Percentiles rank a stretch among this genome's conserved stretches.
Evolutionary conservation across 2,797 vertebrate genomes (phyloP).

Genomic region (Coregonus sp.): DNA sequence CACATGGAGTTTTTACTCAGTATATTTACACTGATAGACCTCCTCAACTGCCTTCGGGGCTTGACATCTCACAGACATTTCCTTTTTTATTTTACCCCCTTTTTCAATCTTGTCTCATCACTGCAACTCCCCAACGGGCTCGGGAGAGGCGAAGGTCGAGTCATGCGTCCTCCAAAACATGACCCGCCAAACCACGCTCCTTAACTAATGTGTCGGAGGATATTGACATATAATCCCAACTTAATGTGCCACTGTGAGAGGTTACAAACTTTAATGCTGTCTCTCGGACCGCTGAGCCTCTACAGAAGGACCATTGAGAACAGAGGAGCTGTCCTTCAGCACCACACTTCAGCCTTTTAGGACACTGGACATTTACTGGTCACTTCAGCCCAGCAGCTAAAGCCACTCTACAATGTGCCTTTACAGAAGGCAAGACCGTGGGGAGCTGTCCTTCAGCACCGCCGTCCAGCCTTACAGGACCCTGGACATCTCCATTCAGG

Average conservation of each 20-base stretch:
- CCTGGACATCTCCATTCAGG: neutral
- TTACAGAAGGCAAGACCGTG: neutral
- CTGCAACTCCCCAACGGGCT: too few species aligned
- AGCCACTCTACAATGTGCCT: neutral
- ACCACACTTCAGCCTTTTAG: neutral
- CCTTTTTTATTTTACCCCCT: too few species aligned
- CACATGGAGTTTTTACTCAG: neutral
- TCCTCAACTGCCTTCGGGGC: neutral
- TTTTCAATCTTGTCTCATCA: too few species aligned
- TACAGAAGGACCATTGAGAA: neutral
- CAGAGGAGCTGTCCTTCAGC: neutral
- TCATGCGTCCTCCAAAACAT: too few species aligned
- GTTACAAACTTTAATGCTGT: neutral
- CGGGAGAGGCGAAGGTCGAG: too few species aligned
- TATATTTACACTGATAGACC: neutral
- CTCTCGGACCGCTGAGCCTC: neutral
- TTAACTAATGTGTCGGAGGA: neutral
- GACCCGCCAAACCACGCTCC: too few species aligned
- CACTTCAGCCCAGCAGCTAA: neutral
- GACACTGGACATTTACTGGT: neutral
- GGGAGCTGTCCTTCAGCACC: neutral
- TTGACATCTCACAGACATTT: neutral
- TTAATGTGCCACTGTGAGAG: neutral
- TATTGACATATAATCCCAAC: neutral
- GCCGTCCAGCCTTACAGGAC: neutral